Conservation (phyloP, 2,888 invertebrate species). For the Diogma glabrata region DNA sequence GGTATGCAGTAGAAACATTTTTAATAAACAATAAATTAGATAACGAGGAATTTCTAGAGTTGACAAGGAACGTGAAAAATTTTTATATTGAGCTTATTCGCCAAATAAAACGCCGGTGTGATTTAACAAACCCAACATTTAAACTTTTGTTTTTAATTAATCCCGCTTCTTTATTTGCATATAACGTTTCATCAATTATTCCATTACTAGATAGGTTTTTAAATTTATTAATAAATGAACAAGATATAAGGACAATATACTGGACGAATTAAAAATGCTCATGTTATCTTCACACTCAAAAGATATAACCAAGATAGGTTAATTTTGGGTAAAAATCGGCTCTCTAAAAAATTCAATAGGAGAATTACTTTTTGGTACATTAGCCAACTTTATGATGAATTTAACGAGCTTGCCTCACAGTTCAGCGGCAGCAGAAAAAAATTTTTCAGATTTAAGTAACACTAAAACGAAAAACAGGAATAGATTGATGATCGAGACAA, state of each 20-base stretch:
- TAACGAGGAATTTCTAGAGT: background rate
- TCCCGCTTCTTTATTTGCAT: background rate
- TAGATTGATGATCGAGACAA: background rate
- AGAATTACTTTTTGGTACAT: background rate
- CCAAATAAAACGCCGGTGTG: background rate
- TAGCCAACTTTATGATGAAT: background rate
- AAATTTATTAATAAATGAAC: background rate
- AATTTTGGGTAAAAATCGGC: background rate
- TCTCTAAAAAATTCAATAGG: background rate
- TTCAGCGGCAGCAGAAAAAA: background rate
- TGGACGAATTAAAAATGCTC: background rate
- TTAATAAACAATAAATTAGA: background rate
- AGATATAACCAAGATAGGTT: background rate
- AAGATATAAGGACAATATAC: background rate
- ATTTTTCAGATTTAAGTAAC: too few species aligned
- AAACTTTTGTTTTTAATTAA: background rate
- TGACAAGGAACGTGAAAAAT: background rate
- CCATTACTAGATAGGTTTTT: background rate
- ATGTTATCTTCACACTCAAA: too few species aligned
- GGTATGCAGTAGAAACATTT: background rate
- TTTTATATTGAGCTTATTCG: background rate
- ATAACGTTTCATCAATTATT: background rate
- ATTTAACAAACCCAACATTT: background rate
- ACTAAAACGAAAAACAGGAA: background rate
- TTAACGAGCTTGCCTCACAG: conserved; percentile 1